Base-by-base conservation (phyloP, 2,888 invertebrate genomes). In the Amphipyra berbera region DNA sequence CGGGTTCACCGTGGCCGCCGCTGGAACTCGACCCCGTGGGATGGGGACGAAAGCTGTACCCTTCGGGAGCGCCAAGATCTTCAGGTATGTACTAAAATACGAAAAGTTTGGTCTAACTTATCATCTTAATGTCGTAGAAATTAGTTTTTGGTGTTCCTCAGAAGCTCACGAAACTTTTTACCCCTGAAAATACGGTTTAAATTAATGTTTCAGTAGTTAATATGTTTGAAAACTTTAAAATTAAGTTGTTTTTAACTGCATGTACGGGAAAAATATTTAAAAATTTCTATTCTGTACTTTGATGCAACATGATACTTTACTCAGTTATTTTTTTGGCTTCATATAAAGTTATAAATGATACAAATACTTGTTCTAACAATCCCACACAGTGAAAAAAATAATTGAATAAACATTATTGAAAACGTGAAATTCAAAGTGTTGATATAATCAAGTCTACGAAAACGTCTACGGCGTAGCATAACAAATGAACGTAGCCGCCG, bases 41-140 rank as follows among this genome's bases (percentile, higher is more conserved):
- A 93, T 97, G 97, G 97, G 97, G 97, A 75, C 96, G 97, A 82
- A 97, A 97, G 91, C 95, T 97, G 82, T 97, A 97, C 90, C 97
- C 97, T 82, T 96, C 97, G 82, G 96, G 96, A 79, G 97, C 96
- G 79, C 96, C 96, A 76, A 92, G 96, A 79, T 95, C 96, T 78
- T 96, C 96, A 86, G 95, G 95, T 95, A 87, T 77, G 89, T 82
- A 62, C 50, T 15, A 56, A 53, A 69, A 53, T 1, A 0, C 47
- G 14, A 37, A 55, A 69, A 62, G n/a, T 57, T 61, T 61, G 12
- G 1, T 37, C 10, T 27, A 13, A 9, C 7, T 10, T 21, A 1
- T 0, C 21, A 37, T 30, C 45, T 8, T 0, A 30, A 30, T 14
- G 6, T 7, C n/a, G 0, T 30, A 27, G 7, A 0, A 6, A 10